These are phyloP conservation scores for Drosophila chauvacae DNA, from an alignment of 1,140 invertebrate genomes.

Conservation along the genomic window DNA sequence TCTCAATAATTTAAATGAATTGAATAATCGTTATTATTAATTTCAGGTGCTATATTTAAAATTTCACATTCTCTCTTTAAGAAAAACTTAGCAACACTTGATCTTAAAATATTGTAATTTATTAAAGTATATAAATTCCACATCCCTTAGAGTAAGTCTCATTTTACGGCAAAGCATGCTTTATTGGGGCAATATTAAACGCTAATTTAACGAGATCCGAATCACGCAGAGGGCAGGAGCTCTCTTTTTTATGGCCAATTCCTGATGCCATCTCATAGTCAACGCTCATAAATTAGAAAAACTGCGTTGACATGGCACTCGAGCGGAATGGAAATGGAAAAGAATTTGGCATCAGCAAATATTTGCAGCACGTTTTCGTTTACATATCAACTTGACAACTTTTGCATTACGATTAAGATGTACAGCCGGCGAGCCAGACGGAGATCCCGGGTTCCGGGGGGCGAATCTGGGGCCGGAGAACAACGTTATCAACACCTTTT, in stretches of 20 bases:
- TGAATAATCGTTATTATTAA: too few relatives aligned
- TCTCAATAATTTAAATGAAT: too few relatives aligned
- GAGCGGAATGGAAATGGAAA: conserved; percentile 42
- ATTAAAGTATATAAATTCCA: not conserved
- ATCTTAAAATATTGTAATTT: too few relatives aligned
- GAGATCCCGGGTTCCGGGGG: not conserved
- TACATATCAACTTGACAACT: conserved; percentile 81
- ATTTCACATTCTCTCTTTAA: too few relatives aligned
- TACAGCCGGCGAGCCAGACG: conserved; percentile 53
- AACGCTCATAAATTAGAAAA: conserved; percentile 60
- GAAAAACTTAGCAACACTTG: too few relatives aligned
- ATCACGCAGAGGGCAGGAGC: conserved; percentile 10
- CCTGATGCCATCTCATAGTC: conserved; percentile 4
- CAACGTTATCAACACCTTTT: conserved; percentile 81
- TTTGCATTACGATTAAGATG: conserved; percentile 83
- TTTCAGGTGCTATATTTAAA: too few relatives aligned
- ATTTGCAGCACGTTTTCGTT: conserved; percentile 80
- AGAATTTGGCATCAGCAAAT: conserved; percentile 77
- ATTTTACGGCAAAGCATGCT: conserved; percentile 2
- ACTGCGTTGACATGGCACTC: conserved; percentile 31
- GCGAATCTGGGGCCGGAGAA: conserved; percentile 21
- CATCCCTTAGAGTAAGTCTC: too few relatives aligned
- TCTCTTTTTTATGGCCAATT: conserved; percentile 33
- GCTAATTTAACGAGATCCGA: not conserved
- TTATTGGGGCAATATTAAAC: conserved; percentile 5